A percentile compares a stretch with the other conserved stretches of the same genome.
These are phyloP conservation scores for Monochamus alternatus DNA, from an alignment of 2,888 invertebrate species.

Conservation along the genomic window DNA sequence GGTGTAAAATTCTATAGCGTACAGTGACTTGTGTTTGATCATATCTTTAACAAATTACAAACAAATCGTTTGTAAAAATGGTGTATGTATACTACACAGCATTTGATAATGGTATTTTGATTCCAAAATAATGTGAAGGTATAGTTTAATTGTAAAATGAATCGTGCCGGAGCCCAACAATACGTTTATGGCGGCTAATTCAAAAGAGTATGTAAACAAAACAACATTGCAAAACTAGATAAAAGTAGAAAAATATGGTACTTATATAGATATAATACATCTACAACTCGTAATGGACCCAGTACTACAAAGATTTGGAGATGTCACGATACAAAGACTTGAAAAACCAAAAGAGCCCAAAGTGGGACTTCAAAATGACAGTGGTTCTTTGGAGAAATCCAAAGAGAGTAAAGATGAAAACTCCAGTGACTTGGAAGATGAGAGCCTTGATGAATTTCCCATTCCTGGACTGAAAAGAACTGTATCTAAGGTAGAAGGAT, in stretches of 20 bases:
- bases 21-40: conserved; percentile 36
- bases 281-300: conserved; percentile 71
- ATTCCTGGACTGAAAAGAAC: conserved; percentile 56
- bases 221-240: conserved; percentile 34
- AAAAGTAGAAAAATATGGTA: conserved; percentile 38
- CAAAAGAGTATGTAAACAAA: conserved; percentile 61
- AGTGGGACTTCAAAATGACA: conserved; percentile 55
- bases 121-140: conserved; percentile 32
- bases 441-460: conserved; percentile 56
- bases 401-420: conserved; percentile 56
- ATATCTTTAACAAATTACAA: conserved; percentile 29
- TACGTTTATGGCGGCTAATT: conserved; percentile 62
- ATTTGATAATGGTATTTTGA: conserved; percentile 16
- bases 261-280: conserved; percentile 36
- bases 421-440: conserved; percentile 56
- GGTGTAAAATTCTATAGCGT: conserved; percentile 2
- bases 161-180: conserved; percentile 58
- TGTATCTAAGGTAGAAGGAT: conserved; percentile 56
- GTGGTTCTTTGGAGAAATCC: conserved; percentile 53
- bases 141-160: conserved; percentile 32
- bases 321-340: conserved; percentile 75
- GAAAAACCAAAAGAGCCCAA: conserved; percentile 66
- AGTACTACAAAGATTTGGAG: conserved; percentile 74
- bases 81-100: conserved; percentile 7
- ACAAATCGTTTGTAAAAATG: conserved; percentile 27